Conservation (phyloP, 2,888 invertebrate species). For the Erebia palarica region DNA sequence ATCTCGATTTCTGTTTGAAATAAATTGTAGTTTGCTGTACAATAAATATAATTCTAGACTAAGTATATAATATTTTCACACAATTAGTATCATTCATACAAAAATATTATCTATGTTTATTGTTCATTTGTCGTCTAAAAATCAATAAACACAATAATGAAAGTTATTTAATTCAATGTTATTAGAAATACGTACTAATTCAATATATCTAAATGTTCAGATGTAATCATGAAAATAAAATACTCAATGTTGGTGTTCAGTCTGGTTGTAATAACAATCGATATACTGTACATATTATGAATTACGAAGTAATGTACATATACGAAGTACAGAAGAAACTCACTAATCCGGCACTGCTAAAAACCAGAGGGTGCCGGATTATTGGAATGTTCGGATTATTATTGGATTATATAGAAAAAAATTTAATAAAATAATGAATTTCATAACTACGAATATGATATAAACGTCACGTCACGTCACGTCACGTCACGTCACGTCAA, state of each 20-base stretch:
- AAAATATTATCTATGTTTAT: not conserved
- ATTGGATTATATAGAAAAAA: too few relatives aligned
- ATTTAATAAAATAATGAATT: too few relatives aligned
- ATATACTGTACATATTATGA: too few relatives aligned
- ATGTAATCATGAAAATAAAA: constrained; percentile 2
- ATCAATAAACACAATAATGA: not conserved
- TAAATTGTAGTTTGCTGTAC: not conserved
- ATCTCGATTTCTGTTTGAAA: constrained; percentile 3
- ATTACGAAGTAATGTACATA: too few relatives aligned
- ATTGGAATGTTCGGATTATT: too few relatives aligned
- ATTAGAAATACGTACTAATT: not conserved
- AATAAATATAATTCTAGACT: not conserved
- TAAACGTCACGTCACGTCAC: too few relatives aligned
- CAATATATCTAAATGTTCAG: not conserved
- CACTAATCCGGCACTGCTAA: too few relatives aligned
- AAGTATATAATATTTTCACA: not conserved
- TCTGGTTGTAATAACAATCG: not conserved
- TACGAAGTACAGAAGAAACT: too few relatives aligned
- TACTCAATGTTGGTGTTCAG: constrained; percentile 16
- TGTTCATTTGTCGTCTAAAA: not conserved
- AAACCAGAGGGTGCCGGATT: too few relatives aligned
- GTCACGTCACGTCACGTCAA: too few relatives aligned
- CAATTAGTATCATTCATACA: not conserved
- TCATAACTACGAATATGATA: too few relatives aligned
- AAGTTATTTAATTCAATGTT: constrained; percentile 12